Conservation (phyloP, 2,797 vertebrate species). For the Euthynnus affinis region DNA sequence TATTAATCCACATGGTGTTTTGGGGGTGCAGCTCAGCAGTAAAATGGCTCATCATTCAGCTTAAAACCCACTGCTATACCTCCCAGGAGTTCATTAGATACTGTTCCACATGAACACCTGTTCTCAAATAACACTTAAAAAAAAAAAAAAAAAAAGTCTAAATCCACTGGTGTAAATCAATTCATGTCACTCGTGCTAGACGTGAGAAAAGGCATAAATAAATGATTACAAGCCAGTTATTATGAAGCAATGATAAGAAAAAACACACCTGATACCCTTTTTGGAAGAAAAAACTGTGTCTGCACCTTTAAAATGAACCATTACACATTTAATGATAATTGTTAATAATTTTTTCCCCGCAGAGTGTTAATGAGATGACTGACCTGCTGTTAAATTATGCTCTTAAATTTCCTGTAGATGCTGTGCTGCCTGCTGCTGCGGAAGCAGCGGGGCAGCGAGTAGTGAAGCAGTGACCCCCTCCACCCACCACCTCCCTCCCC, state of each 20-base stretch:
- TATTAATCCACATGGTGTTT: constrained; percentile 19
- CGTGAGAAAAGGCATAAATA: not conserved
- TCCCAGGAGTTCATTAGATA: constrained; percentile 7
- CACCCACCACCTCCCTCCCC: constrained; percentile 55
- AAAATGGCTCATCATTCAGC: constrained; percentile 10
- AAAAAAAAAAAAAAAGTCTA: too few species aligned
- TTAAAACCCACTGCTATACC: not conserved
- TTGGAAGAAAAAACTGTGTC: not conserved
- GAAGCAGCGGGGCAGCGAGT: constrained; percentile 69
- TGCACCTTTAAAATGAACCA: constrained; percentile 50
- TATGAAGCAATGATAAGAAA: constrained; percentile 13
- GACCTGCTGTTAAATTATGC: constrained; percentile 75
- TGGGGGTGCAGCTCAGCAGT: constrained; percentile 4
- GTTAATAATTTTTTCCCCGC: constrained; percentile 47
- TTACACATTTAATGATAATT: constrained; percentile 53
- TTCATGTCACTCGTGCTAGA: not conserved
- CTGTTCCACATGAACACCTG: not conserved
- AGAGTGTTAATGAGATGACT: constrained; percentile 77
- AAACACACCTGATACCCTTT: not conserved
- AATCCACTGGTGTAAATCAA: not conserved
- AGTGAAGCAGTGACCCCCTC: constrained; percentile 48
- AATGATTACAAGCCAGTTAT: not conserved
- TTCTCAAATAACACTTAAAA: not conserved
- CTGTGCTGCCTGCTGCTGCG: constrained; percentile 69
- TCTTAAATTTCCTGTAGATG: constrained; percentile 76